Base-by-base conservation (phyloP, 2,888 invertebrate genomes). In the Epirrhoe alternata region DNA sequence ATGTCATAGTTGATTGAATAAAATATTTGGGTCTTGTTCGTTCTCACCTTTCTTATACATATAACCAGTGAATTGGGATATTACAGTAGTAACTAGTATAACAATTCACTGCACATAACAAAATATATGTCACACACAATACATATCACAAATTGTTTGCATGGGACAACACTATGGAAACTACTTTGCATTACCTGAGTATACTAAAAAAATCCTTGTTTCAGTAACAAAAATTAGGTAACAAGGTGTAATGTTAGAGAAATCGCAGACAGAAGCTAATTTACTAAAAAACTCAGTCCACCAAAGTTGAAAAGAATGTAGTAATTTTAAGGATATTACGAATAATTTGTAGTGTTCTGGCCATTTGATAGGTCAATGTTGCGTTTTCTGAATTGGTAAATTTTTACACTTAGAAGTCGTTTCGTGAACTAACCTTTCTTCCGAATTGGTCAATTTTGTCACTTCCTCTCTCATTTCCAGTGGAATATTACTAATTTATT, bases 401-500 rank as follows among this genome's bases (percentile, higher is more conserved):
- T 73, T 69, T 71, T 60, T 53, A 12, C 45, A 65, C 45, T 67
- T 53, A 70, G 64, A 75, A 74, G 80, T 78, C 74, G 69, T 74
- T 77, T 77, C 66, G 74, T 76, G 74, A 77, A 42, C 38, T 12
- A 4, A 42, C 12, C 12, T 3, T 42, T 42, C 12, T 12, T 12
- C 38, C 12, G 38, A 42, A 42, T 35, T 35, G 35, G 35, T 35
- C 35, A 35, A 35, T 42, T 79, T 77, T 75, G 66, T 54, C 53
- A 73, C 75, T 81, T 83, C 84, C 83, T 80, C 66, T 71, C 70
- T 64, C 65, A 73, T 80, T 81, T 79, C 74, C 73, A 69, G 71
- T 17, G 38, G 14, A 61, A 66, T 67, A 58, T 61, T 64, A 55
- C 62, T 68, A 63, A 68, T 66, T 61, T 62, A 24, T 51, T 42